Percentiles rank a stretch among this genome's conserved stretches.
These are phyloP conservation scores for Dendrocincla tyrannina DNA, from an alignment of 2,797 vertebrate genomes.

Conservation along the genomic window DNA sequence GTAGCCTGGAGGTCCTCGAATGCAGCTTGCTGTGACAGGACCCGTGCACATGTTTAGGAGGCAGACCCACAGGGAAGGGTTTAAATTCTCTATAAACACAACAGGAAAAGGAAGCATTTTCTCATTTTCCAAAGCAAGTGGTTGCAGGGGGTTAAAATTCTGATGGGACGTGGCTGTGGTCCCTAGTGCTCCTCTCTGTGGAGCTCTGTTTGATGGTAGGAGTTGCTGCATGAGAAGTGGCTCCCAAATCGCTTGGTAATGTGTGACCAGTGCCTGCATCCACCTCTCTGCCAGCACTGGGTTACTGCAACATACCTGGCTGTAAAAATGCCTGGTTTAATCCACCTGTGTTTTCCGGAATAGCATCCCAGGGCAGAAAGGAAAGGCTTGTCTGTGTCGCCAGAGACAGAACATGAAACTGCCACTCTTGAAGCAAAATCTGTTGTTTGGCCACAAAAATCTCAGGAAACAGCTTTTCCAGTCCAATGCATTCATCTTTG, in stretches of 20 bases:
- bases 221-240: neutral
- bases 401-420: neutral
- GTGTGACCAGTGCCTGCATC: neutral
- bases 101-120: neutral
- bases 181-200: neutral
- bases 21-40: neutral
- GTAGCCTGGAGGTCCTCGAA: neutral
- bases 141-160: neutral
- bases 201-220: neutral
- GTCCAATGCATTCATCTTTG: neutral
- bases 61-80: neutral
- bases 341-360: neutral
- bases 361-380: neutral
- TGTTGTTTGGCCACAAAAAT: neutral
- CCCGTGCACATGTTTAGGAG: fast-evolving
- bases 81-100: neutral
- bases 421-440: neutral
- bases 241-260: neutral
- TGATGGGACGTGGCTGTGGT: neutral
- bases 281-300: neutral
- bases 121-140: neutral
- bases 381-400: neutral
- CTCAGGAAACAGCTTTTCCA: neutral
- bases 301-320: neutral
- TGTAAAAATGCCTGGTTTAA: neutral